These are phyloP conservation scores for Agonopterix alstromeriana DNA, from an alignment of 2,888 invertebrate genomes.

Conservation along the genomic window DNA sequence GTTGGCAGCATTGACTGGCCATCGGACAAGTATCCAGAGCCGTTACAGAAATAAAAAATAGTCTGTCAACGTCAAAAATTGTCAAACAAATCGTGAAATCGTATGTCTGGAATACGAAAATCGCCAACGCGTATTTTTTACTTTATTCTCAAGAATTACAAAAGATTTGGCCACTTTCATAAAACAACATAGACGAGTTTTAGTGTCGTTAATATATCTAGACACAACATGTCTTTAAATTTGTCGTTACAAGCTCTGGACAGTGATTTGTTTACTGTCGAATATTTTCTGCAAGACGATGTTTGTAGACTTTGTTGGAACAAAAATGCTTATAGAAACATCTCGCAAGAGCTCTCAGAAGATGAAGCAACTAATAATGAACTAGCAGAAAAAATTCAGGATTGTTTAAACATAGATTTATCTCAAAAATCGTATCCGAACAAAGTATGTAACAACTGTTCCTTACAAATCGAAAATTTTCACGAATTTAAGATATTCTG, in stretches of 20 bases:
- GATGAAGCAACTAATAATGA: slow-evolving; percentile 14
- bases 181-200: no score
- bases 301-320: slow-evolving; percentile 59
- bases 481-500: slow-evolving; percentile 50
- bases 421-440: slow-evolving; percentile 26
- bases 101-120: no score
- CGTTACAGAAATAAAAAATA: no score
- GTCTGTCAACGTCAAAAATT: no score
- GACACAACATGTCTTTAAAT: background rate
- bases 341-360: slow-evolving; percentile 20
- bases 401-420: slow-evolving; percentile 45
- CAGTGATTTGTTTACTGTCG: slow-evolving; percentile 33
- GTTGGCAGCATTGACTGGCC: no score
- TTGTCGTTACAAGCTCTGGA: slow-evolving; percentile 10
- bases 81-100: no score
- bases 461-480: slow-evolving; percentile 37
- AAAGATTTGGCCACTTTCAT: no score
- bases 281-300: slow-evolving; percentile 49
- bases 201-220: no score
- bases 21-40: no score
- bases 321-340: slow-evolving; percentile 30
- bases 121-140: no score
- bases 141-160: no score
- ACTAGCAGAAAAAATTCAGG: slow-evolving; percentile 36
- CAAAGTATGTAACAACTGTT: slow-evolving; percentile 45